A percentile compares a stretch with the other conserved stretches of the same genome.
Evolutionary conservation across 1,140 invertebrate genomes (phyloP).

Genomic region (Drosophila teissieri): DNA sequence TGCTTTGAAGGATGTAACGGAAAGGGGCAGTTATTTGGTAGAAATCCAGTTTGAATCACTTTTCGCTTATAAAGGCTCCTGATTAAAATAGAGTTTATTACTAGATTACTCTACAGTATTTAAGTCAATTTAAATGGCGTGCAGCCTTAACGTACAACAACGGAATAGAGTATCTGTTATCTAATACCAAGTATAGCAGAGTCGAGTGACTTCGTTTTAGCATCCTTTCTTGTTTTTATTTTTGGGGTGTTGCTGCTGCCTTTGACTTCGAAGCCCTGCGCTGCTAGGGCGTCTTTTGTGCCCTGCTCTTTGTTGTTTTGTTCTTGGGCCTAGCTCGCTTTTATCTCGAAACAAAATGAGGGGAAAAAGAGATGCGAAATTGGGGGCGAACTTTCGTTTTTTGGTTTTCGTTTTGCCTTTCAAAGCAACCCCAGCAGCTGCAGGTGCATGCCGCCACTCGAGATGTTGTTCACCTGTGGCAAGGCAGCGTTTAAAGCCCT

Average conservation of each 20-base stretch:
- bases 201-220: not conserved
- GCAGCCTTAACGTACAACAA: too few relatives aligned
- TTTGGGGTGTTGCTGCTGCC: conserved; percentile 44
- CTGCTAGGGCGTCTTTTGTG: conserved; percentile 62
- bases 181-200: conserved; percentile 2
- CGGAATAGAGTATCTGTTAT: too few relatives aligned
- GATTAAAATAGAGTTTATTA: too few relatives aligned
- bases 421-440: conserved; percentile 21
- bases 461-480: conserved; percentile 82
- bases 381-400: conserved; percentile 84
- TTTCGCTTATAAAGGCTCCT: too few relatives aligned
- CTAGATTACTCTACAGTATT: too few relatives aligned
- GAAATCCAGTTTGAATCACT: too few relatives aligned
- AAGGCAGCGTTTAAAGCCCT: conserved; percentile 44
- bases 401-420: conserved; percentile 69
- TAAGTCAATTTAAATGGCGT: too few relatives aligned
- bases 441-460: conserved; percentile 70
- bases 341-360: conserved; percentile 60
- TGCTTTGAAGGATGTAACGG: not conserved
- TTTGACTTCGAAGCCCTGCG: conserved; percentile 38
- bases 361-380: conserved; percentile 72
- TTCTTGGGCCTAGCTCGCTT: conserved; percentile 63
- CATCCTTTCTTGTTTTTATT: conserved; percentile 39
- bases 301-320: conserved; percentile 62
- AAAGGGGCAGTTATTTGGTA: too few relatives aligned